Base-by-base conservation (phyloP, 2,797 vertebrate species). In the Hozukius guyotensis region DNA sequence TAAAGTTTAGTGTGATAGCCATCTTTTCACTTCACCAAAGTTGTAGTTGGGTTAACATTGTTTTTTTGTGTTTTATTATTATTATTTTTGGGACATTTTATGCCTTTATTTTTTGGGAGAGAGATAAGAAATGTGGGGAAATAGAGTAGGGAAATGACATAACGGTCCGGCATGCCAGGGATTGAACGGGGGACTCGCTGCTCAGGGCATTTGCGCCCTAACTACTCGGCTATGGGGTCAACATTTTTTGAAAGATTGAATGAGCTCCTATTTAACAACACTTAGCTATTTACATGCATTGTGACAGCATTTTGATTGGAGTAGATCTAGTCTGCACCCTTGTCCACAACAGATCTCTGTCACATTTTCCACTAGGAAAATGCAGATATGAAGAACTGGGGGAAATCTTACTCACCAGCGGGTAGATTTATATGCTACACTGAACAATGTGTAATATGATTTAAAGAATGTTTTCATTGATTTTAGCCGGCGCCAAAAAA, bases 391-490 rank as follows among this genome's bases (percentile, higher is more conserved):
- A 63, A 6, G 20, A 79, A 60, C 42, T 59, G 52, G 63, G 66
- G 52, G 55, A 82, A 22, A 25, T 1, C 18, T 20, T 49, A 20
- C 18, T 1, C 46, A 1, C 46, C 46, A 49, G 18, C 16, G 3
- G 16, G 46, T 49, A 49, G 18, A 49, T 49, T 20, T 49, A 49
- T 46, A 56, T 59, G 63, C 66, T 31, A 22, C 57, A 59, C 12
- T 62, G 72, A 84, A 82, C 74, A 86, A 82, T 78, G 8, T 20
- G 8, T 49, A 49, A 49, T 49, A 80, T 61, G 69, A 49, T 63
- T 65, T 14, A 72, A 85, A 72, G 82, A 59, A 78, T 46, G 63
- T 76, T 78, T 75, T 60, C 34, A 77, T 67, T 31, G 31, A 72
- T 75, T 76, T 78, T 55, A 52, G 7, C 49, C 24, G 7, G 34